A percentile compares a stretch with the other conserved stretches of the same genome.
Evolutionary conservation across 2,888 invertebrate genomes (phyloP).

Genomic region (Tetranychus truncatus): DNA sequence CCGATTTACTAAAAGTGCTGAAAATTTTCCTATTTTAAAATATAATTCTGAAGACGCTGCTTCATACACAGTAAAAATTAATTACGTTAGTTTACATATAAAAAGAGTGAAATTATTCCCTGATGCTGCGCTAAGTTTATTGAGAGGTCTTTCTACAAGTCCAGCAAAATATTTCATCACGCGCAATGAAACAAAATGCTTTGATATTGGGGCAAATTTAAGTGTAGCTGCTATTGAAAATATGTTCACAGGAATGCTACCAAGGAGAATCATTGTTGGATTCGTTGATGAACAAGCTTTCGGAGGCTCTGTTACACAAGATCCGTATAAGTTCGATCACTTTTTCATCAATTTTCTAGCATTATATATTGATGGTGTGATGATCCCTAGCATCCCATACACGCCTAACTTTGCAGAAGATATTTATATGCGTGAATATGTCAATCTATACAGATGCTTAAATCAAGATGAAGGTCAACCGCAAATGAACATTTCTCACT

Average conservation of each 20-base stretch:
- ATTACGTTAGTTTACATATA: neutral
- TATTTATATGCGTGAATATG: neutral
- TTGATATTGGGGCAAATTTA: neutral
- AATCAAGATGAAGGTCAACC: neutral
- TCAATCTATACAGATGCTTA: neutral
- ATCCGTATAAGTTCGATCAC: neutral
- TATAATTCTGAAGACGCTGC: neutral
- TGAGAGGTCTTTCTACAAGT: neutral
- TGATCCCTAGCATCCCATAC: neutral
- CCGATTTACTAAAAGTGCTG: neutral
- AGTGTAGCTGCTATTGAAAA: neutral
- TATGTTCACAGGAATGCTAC: constrained; percentile 2
- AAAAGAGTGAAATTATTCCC: neutral
- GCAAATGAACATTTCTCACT: neutral
- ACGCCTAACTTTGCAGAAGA: neutral
- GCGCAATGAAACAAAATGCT: neutral
- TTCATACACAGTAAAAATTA: neutral
- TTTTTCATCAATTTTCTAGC: neutral
- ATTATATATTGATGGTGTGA: neutral
- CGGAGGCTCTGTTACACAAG: neutral
- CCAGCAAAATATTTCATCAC: neutral
- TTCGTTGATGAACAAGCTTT: neutral
- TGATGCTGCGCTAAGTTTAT: neutral
- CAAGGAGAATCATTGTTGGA: neutral
- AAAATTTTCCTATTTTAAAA: neutral